Base-by-base conservation (phyloP, 1,140 invertebrate species). In the Procambarus clarkii region DNA sequence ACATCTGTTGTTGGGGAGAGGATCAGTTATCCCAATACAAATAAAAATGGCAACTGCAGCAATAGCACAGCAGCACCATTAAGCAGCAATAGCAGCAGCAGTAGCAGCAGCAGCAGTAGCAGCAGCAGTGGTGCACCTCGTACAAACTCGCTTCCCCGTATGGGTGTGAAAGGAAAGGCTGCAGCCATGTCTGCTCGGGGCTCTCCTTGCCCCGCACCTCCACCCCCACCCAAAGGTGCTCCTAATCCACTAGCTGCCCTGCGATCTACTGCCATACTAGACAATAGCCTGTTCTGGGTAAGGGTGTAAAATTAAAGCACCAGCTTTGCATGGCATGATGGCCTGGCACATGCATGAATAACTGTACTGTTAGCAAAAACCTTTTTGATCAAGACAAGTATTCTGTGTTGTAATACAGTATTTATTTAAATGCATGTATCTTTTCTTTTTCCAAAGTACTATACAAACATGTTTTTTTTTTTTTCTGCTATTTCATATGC, bases 401-500 rank as follows among this genome's bases (percentile, higher is more conserved):
- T 64, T 64, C 9, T 15, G 15, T 54, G 11, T 54, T 54, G 50
- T 9, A 54, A 54, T 54, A 54, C 50, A 54, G 18, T 69, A 69
- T n/a, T 18, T 21, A 69, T 18, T 18, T 21, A 18, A 18, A 69
- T 69, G 64, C 64, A 69, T 69, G 64, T 69, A 64, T 5, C 18
- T 64, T 64, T 64, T 4, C 18, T 21, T 15, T 64, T 64, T 2
- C 15, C 18, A 64, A 64, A 64, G 60, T 64, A 54, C 24, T 48
- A 24, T 50, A 21, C 9, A 15, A 21, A 80, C 48, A 24, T 8
- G 44, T 5, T 24, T 54, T 13, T 74, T 9, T 34, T 48, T 45
- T 60, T n/a, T 58, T 64, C 94, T 54, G 50, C 50, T 9, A 5
- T 85, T 95, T 95, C 94, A 94, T 94, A 45, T 24, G 94, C 94